Conservation (phyloP, 2,113 vertebrate genomes). For the Malaclemys terrapin region DNA sequence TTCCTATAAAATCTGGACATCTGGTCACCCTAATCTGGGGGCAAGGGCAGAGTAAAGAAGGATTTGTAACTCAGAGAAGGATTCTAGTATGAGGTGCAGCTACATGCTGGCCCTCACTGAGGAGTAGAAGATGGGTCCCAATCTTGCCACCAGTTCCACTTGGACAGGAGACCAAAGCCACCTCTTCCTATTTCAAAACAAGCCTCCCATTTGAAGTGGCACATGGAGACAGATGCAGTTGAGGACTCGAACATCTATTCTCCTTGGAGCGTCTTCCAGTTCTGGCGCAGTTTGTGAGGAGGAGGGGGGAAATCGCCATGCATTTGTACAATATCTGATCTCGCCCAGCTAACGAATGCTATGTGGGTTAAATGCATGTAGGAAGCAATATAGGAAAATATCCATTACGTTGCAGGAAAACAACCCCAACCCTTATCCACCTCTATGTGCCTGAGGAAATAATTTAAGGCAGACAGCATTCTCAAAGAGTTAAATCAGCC, state of each 20-base stretch:
- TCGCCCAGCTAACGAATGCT: not conserved
- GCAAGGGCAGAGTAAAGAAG: no score
- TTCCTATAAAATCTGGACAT: not conserved
- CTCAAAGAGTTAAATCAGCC: slow-evolving; percentile 70
- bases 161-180: not conserved
- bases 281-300: not conserved
- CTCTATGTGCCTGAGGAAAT: slow-evolving; percentile 37
- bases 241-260: not conserved
- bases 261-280: not conserved
- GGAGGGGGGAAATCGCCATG: not conserved
- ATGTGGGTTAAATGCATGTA: not conserved
- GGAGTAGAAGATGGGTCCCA: not conserved
- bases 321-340: not conserved
- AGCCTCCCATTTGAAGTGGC: not conserved
- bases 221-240: not conserved
- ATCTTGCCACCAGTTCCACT: not conserved
- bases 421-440: not conserved
- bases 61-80: no score
- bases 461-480: slow-evolving; percentile 53
- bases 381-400: not conserved
- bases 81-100: no score
- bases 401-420: not conserved
- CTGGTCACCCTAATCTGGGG: not conserved
- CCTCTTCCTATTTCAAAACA: not conserved
- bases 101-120: not conserved